Evolutionary conservation across 2,113 vertebrate genomes (phyloP), one percentile per base, ranked within the genome.

Genomic region (Percopsis transmontana): DNA sequence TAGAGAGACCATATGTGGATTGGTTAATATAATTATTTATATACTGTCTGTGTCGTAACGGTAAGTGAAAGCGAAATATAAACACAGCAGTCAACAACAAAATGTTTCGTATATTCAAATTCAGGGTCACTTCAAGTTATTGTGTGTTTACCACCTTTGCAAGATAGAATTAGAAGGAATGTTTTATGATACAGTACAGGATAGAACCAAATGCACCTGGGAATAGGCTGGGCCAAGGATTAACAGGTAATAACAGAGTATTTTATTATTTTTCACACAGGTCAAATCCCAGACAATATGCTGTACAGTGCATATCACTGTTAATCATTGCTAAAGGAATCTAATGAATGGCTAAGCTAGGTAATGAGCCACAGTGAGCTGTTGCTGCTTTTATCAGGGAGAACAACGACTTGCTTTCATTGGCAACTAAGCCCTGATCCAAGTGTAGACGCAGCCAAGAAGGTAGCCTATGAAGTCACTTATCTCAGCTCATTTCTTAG

Each of bases 391-490:
- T 62, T 76, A 75, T 80, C 83, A 77, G 68, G 13, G 62, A 81
- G 74, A 53, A 87, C 81, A 87, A 76, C 71, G 82, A 66, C 58
- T 23, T 44, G 65, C 64, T 83, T 84, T 88, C 81, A 86, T 73
- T 48, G 40, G 68, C 52, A 16, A 45, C 42, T 45, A 10, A 33
- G 27, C 27, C 27, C 27, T 33, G 27, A 33, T 33, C 4, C 8
- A 33, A 33, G 27, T 33, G 3, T 33, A 33, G 27, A 6, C 8
- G 27, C 27, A 33, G 27, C 27, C 27, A 33, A 54, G 21, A 24
- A 15, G 24, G 52, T 54, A 15, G 7, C 21, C 18, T 18, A 41
- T 50, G 48, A 33, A 18, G n/a, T n/a, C n/a, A 48, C 18, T 20
- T 20, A 6, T 50, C 19, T 50, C 18, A 19, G 3, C 48, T 50